Conservation (phyloP, 2,797 vertebrate species). For the Cynodonichthys magdalenae region DNA sequence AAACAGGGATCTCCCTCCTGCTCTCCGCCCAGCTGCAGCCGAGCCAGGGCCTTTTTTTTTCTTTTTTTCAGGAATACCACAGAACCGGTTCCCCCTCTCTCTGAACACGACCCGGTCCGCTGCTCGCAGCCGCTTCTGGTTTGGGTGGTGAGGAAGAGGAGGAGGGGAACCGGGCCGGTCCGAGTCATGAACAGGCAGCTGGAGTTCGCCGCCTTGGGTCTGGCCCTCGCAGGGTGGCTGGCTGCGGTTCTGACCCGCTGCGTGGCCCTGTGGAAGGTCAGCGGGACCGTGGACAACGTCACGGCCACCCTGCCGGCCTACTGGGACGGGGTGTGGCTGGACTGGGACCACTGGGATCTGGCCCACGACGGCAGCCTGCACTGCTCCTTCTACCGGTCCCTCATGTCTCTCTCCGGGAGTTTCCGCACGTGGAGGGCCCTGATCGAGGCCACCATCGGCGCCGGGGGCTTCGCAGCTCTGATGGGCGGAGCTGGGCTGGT, state of each 20-base stretch:
- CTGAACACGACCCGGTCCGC: neutral
- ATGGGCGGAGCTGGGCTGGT: constrained; percentile 81
- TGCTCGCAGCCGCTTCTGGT: constrained; percentile 47
- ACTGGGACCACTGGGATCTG: constrained; percentile 92
- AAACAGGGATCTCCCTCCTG: constrained; percentile 64
- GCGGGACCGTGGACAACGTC: constrained; percentile 86
- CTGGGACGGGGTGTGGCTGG: constrained; percentile 97
- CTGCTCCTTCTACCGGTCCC: constrained; percentile 90
- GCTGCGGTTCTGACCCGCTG: constrained; percentile 86
- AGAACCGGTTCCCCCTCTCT: constrained; percentile 67
- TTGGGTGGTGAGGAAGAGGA: constrained; percentile 32
- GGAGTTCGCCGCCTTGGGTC: constrained; percentile 67
- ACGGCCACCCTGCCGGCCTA: constrained; percentile 89
- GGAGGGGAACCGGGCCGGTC: constrained; percentile 39
- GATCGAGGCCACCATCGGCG: constrained; percentile 80
- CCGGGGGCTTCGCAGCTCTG: constrained; percentile 79
- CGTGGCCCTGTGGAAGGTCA: constrained; percentile 91
- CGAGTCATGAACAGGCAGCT: constrained; percentile 69
- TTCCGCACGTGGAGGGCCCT: constrained; percentile 89
- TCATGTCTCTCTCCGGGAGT: constrained; percentile 87
- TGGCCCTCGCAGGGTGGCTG: constrained; percentile 88
- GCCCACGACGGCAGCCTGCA: constrained; percentile 92
- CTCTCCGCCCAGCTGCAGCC: constrained; percentile 42
- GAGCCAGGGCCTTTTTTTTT: constrained; percentile 23
- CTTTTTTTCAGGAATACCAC: constrained; percentile 53